phyloP scores from a whole-genome alignment of 2,113 vertebrate species.

The Natator depressus region DNA sequence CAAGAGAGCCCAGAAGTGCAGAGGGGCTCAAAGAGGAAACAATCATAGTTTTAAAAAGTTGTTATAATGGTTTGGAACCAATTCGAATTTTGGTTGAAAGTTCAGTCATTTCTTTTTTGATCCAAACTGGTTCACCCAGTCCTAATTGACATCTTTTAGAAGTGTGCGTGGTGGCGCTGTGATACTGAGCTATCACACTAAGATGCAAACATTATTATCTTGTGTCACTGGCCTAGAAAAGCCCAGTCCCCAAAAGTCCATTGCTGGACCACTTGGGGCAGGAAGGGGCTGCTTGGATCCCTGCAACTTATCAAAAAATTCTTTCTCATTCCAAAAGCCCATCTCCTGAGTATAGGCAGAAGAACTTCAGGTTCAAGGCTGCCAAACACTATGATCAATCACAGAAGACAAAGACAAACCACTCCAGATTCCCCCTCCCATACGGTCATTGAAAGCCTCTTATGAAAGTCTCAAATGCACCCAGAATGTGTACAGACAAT shows the following conservation, averaged over 20 bases:
- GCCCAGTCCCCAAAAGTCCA: not conserved
- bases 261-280: not conserved
- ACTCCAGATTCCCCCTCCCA: not conserved
- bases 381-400: not conserved
- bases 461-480: not conserved
- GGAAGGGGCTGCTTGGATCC: not conserved
- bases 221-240: not conserved
- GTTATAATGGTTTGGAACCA: conserved; percentile 34
- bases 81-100: conserved; percentile 33
- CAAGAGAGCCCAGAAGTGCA: not conserved
- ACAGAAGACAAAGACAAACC: not conserved
- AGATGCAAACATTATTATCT: not conserved
- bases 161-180: conserved; percentile 21
- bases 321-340: not conserved
- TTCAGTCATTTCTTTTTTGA: conserved; percentile 29
- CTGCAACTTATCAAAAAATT: not conserved
- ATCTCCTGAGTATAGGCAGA: not conserved
- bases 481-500: not conserved
- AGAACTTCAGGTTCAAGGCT: not conserved
- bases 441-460: not conserved
- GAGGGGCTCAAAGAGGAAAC: conserved; percentile 11
- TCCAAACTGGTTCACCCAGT: not conserved
- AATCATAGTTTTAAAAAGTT: not conserved
- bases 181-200: not conserved
- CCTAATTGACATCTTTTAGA: conserved; percentile 11